Base-by-base conservation (phyloP, 1,140 invertebrate genomes). In the Acromyrmex echinatior region DNA sequence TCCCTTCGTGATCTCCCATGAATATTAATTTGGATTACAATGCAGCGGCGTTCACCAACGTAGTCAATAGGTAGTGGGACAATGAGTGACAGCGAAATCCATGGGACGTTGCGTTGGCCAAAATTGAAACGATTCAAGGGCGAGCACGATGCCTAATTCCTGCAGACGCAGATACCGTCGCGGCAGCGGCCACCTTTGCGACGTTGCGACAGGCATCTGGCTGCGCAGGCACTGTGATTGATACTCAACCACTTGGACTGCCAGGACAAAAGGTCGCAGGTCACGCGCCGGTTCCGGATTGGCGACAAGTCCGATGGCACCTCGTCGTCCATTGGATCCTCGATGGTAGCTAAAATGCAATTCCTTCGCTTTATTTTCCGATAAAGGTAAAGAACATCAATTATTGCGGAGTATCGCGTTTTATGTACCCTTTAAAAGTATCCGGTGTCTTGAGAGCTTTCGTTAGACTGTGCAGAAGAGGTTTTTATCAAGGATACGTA, bases 191-290 rank as follows among this genome's bases (percentile, higher is more conserved):
- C 94, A 28, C 93, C 93, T 12, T 31, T 82, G 7, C 88, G 91
- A 60, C 90, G 78, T 39, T 87, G 81, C 5, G 49, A 56, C 6
- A 93, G 14, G 66, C 94, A 94, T 28, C 89, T 91, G 0, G 80
- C 18, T 1, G 94, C 92, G 68, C 93, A 94, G 0, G 84, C 92
- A 28, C 88, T 76, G 58, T 94, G 88, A 70, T 92, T 92, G 0
- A 90, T 28, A 28, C 78, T 86, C 0, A 92, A 25, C 82, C 89
- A 87, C 21, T 81, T 9, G 3, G 90, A 88, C 53, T 66, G 18
- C 31, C 91, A 93, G 0, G 92, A 94, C 0, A 92, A 77, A 6
- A 94, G 66, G 45, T 94, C 93, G 70, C 93, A 94, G 12, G 92
- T 90, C 10, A 82, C 51, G 0, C 90, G 63, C 3, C 86, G 77